Conservation (phyloP, 1,140 invertebrate genomes). For the Manduca sexta region DNA sequence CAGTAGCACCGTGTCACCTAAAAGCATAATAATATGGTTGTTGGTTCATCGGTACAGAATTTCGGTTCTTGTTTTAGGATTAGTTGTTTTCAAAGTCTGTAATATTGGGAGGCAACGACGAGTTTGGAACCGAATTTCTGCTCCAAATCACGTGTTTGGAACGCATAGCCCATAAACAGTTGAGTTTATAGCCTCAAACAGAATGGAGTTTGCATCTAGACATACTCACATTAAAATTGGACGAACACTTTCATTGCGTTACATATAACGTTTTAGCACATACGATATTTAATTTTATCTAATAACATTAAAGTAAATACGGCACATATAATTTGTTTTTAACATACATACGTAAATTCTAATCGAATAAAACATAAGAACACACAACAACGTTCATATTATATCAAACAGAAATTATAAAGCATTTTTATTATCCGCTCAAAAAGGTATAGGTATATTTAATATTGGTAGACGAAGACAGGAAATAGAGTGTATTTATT, state of each 20-base stretch:
- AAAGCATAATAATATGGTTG: slow-evolving; percentile 55
- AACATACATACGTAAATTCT: slow-evolving; percentile 28
- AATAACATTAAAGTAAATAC: slow-evolving; percentile 54
- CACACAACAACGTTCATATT: too few relatives aligned
- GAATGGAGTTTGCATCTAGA: slow-evolving; percentile 54
- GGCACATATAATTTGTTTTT: slow-evolving; percentile 31
- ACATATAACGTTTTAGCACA: slow-evolving; percentile 71
- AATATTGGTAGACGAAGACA: slow-evolving; percentile 23
- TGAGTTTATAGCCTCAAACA: slow-evolving; percentile 46
- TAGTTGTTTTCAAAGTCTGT: background rate
- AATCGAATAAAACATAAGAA: slow-evolving; percentile 37
- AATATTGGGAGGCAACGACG: background rate
- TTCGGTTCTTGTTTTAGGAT: slow-evolving; percentile 29
- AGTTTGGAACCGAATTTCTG: slow-evolving; percentile 22
- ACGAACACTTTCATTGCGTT: slow-evolving; percentile 66
- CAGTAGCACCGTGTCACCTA: slow-evolving; percentile 66
- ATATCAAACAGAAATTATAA: slow-evolving; percentile 41
- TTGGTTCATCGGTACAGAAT: slow-evolving; percentile 41
- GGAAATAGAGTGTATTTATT: slow-evolving; percentile 35
- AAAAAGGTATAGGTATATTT: slow-evolving; percentile 34
- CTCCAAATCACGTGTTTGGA: slow-evolving; percentile 40
- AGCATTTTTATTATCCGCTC: slow-evolving; percentile 47
- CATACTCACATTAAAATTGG: slow-evolving; percentile 52
- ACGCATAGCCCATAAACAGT: slow-evolving; percentile 54
- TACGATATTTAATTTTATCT: slow-evolving; percentile 49